A percentile compares a stretch with the other conserved stretches of the same genome.
Conservation (phyloP, 2,888 invertebrate species). For the Hoplodrina blanda region DNA sequence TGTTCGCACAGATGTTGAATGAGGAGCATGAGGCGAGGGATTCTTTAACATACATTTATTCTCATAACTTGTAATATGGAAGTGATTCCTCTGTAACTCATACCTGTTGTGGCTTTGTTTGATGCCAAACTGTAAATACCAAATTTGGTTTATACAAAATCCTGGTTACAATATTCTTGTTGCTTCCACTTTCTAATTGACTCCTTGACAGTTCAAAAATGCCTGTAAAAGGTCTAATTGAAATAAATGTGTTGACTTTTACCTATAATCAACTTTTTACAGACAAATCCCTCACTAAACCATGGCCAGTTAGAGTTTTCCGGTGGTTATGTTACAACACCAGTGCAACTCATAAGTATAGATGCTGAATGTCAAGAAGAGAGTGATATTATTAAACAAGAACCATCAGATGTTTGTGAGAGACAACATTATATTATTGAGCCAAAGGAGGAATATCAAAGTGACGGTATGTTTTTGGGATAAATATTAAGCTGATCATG, state of each 20-base stretch:
- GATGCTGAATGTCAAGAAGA: background rate
- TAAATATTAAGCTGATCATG: no score
- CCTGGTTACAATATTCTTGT: no score
- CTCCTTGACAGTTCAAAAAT: no score
- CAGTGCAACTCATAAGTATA: constrained; percentile 23
- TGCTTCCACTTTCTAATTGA: no score
- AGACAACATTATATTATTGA: background rate
- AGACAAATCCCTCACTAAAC: constrained; percentile 11
- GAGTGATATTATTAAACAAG: constrained; percentile 8
- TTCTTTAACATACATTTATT: no score
- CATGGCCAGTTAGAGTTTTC: background rate
- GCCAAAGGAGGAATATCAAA: constrained; percentile 9
- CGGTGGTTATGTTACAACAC: constrained; percentile 13
- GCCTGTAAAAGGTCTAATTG: no score
- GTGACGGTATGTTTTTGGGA: constrained; percentile 10
- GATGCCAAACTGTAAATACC: no score
- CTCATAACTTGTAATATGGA: no score
- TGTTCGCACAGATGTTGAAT: constrained; percentile 58
- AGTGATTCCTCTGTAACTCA: no score
- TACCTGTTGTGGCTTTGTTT: no score
- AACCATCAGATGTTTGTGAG: constrained; percentile 2
- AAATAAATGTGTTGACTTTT: no score
- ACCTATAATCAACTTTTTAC: constrained; percentile 6
- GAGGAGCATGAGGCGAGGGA: constrained; percentile 57
- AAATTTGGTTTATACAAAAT: no score